Conservation (phyloP, 2,113 vertebrate genomes). For the Chamaea fasciata region DNA sequence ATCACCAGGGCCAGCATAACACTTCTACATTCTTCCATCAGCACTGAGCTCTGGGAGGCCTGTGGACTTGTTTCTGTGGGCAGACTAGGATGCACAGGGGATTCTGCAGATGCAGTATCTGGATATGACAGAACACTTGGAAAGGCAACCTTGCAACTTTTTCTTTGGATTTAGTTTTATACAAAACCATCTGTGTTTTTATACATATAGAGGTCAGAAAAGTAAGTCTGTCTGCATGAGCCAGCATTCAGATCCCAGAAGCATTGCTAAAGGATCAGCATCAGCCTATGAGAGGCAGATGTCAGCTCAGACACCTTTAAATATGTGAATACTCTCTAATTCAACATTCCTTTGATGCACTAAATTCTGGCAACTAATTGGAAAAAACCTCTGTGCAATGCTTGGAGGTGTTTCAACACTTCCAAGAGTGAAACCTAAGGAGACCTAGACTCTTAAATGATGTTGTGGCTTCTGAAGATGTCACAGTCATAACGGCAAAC, state of each 20-base stretch:
- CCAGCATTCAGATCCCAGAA: neutral
- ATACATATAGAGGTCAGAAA: neutral
- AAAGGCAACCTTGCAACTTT: neutral
- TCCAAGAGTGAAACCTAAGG: neutral
- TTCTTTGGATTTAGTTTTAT: neutral
- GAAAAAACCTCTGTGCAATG: neutral
- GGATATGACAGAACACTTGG: neutral
- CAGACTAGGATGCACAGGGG: neutral
- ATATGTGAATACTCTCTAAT: neutral
- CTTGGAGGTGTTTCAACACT: neutral
- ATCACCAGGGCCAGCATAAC: neutral
- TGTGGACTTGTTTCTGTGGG: neutral
- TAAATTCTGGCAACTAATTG: neutral
- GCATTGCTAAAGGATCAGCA: neutral
- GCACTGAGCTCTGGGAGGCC: fast-evolving
- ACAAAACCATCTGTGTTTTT: neutral
- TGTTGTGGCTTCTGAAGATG: neutral
- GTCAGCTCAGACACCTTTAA: neutral
- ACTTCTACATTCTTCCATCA: neutral
- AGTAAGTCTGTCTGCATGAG: neutral
- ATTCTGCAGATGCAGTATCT: neutral
- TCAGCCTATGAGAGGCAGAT: neutral
- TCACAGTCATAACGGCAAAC: neutral
- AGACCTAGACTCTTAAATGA: neutral
- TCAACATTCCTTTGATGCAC: neutral